Evolutionary conservation across 2,113 vertebrate species (phyloP).

Genomic region (Lepisosteus oculatus): DNA sequence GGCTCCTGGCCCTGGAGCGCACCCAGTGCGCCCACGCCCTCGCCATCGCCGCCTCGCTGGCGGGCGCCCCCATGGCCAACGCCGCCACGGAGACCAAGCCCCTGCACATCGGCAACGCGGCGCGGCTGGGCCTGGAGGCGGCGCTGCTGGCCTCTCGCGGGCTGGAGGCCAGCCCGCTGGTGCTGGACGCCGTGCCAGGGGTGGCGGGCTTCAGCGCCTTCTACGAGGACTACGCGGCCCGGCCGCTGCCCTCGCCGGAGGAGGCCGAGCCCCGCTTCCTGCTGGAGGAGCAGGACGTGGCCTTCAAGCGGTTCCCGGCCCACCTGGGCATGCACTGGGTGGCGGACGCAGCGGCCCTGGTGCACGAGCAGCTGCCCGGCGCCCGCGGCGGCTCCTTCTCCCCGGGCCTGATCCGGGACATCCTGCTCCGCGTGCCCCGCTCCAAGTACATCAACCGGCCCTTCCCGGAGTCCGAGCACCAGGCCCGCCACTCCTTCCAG

Average conservation of each 20-base stretch:
- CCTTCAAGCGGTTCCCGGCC: conserved; percentile 82
- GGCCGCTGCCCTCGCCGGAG: conserved; percentile 39
- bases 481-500: conserved; percentile 86
- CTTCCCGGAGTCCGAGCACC: conserved; percentile 77
- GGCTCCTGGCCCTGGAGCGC: conserved; percentile 66
- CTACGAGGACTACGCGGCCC: conserved; percentile 74
- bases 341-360: conserved; percentile 71
- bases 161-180: conserved; percentile 69
- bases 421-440: conserved; percentile 73
- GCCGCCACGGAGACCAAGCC: conserved; percentile 85
- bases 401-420: conserved; percentile 59
- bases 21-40: conserved; percentile 70
- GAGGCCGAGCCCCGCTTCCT: conserved; percentile 63
- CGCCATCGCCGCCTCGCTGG: conserved; percentile 77
- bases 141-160: conserved; percentile 76
- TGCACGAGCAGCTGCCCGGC: conserved; percentile 68
- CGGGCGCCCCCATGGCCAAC: conserved; percentile 86
- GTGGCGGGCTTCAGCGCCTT: conserved; percentile 80
- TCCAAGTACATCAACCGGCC: conserved; percentile 87
- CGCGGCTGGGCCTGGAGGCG: conserved; percentile 79
- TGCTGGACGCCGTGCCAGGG: conserved; percentile 71
- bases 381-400: conserved; percentile 45
- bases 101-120: conserved; percentile 76
- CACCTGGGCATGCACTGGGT: conserved; percentile 90
- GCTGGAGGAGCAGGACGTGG: conserved; percentile 80